Evolutionary conservation across 1,140 invertebrate species (phyloP).

Genomic region (Mylabris phalerata): DNA sequence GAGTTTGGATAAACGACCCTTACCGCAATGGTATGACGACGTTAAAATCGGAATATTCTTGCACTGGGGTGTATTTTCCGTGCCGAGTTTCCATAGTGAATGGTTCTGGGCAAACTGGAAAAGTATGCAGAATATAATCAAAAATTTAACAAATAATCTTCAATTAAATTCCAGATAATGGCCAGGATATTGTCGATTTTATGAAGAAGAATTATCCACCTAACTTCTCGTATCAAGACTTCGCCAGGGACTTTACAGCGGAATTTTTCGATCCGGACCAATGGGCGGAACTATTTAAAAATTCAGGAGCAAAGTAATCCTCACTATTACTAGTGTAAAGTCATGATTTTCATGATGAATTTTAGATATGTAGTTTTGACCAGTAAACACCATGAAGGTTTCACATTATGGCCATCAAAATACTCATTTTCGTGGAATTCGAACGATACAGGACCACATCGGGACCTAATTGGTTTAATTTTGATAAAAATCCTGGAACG

Average conservation of each 20-base stretch:
- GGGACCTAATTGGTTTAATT: constrained; percentile 60
- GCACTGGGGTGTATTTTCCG: constrained; percentile 90
- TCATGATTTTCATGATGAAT: neutral
- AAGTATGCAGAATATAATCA: constrained; percentile 43
- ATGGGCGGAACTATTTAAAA: constrained; percentile 67
- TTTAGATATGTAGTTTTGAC: constrained; percentile 77
- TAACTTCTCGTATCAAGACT: constrained; percentile 76
- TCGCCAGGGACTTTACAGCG: constrained; percentile 68
- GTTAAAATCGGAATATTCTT: constrained; percentile 89
- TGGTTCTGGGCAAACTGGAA: constrained; percentile 84
- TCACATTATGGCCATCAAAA: constrained; percentile 78
- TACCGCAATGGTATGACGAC: constrained; percentile 84
- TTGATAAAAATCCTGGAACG: constrained; percentile 17
- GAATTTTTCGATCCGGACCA: constrained; percentile 70
- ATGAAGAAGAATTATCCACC: constrained; percentile 71
- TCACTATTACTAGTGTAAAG: neutral
- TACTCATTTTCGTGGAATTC: constrained; percentile 85
- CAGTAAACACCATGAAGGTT: constrained; percentile 90
- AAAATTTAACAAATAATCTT: neutral
- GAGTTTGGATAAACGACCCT: constrained; percentile 72
- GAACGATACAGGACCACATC: constrained; percentile 71
- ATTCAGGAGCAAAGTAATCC: constrained; percentile 64
- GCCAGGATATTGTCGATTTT: constrained; percentile 67
- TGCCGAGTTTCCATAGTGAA: constrained; percentile 76
- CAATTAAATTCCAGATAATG: neutral